Conservation (phyloP, 1,140 invertebrate genomes). For the Drosophila littoralis region DNA sequence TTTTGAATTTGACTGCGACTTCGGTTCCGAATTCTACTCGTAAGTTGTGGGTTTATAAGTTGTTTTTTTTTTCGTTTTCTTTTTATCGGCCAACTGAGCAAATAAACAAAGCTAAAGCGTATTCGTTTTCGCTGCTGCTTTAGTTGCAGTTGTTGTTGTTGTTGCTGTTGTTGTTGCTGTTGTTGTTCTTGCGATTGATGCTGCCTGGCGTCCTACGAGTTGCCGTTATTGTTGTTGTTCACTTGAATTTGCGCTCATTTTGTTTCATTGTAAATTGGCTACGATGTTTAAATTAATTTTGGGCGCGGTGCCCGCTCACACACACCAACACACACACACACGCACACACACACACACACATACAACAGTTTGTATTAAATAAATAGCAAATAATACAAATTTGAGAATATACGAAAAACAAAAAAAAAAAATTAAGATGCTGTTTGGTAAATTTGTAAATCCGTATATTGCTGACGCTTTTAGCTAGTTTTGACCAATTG, state of each 20-base stretch:
- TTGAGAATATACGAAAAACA: constrained; percentile 1
- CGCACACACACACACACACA: constrained; percentile 14
- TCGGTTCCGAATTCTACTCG: constrained; percentile 3
- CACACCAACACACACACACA: constrained; percentile 13
- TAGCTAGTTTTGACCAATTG: constrained; percentile 23
- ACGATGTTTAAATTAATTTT: constrained; percentile 49
- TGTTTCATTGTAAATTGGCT: constrained; percentile 43
- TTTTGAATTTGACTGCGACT: constrained; percentile 21
- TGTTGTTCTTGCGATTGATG: constrained; percentile 38
- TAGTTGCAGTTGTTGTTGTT: constrained; percentile 11
- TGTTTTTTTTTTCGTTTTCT: constrained; percentile 15
- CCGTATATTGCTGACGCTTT: constrained; percentile 29
- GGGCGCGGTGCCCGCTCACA: constrained; percentile 41
- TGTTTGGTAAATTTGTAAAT: constrained; percentile 15
- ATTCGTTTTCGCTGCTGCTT: constrained; percentile 17
- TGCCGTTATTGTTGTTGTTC: constrained; percentile 33
- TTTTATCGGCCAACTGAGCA: constrained; percentile 45
- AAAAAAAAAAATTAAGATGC: neutral
- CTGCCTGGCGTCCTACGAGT: constrained; percentile 39
- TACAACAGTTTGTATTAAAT: constrained; percentile 18
- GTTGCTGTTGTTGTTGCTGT: constrained; percentile 14
- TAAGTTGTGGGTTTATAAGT: constrained; percentile 16
- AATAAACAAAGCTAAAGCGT: constrained; percentile 29
- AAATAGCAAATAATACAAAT: neutral
- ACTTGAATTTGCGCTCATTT: constrained; percentile 48